A percentile compares a stretch with the other conserved stretches of the same genome.
phyloP scores from a whole-genome alignment of 2,797 vertebrate genomes.

The Taenioides sp. region DNA sequence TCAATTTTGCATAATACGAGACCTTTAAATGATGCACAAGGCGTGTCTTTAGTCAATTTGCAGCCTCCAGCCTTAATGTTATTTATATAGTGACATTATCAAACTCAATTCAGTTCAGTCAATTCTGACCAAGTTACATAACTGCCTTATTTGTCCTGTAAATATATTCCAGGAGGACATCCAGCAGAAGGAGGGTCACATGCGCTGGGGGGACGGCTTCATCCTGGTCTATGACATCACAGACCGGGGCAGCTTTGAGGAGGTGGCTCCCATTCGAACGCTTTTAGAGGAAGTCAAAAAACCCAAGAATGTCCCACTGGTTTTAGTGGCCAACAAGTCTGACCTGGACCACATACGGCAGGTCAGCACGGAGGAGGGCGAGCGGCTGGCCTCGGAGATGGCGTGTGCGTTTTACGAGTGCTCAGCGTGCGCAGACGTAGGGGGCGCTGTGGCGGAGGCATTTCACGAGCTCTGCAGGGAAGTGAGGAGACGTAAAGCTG shows the following conservation, averaged over 20 bases:
- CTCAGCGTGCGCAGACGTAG: conserved; percentile 91
- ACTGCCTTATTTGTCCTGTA: neutral
- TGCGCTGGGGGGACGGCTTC: conserved; percentile 96
- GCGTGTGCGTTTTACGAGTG: conserved; percentile 97
- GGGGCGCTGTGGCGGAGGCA: conserved; percentile 87
- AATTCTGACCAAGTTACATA: neutral
- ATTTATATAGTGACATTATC: neutral
- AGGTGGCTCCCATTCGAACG: conserved; percentile 87
- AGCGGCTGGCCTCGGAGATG: conserved; percentile 92
- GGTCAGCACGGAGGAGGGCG: conserved; percentile 93
- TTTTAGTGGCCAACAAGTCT: conserved; percentile 95
- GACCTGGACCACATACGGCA: conserved; percentile 93
- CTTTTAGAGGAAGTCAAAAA: conserved; percentile 93
- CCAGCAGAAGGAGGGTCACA: conserved; percentile 91
- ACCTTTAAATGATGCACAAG: too few relatives aligned
- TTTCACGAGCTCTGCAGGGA: conserved; percentile 95
- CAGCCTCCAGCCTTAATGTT: neutral
- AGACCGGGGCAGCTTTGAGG: conserved; percentile 93
- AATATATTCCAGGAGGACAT: conserved; percentile 84
- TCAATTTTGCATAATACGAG: too few relatives aligned
- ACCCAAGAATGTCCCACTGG: conserved; percentile 91
- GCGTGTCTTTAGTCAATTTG: too few relatives aligned
- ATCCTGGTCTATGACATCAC: conserved; percentile 98
- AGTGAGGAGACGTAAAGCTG: conserved; percentile 87
- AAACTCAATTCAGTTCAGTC: too few relatives aligned